A percentile compares a stretch with the other conserved stretches of the same genome.
These are phyloP conservation scores for Ornithoptera alexandrae DNA, from an alignment of 2,888 invertebrate species.

Conservation along the genomic window DNA sequence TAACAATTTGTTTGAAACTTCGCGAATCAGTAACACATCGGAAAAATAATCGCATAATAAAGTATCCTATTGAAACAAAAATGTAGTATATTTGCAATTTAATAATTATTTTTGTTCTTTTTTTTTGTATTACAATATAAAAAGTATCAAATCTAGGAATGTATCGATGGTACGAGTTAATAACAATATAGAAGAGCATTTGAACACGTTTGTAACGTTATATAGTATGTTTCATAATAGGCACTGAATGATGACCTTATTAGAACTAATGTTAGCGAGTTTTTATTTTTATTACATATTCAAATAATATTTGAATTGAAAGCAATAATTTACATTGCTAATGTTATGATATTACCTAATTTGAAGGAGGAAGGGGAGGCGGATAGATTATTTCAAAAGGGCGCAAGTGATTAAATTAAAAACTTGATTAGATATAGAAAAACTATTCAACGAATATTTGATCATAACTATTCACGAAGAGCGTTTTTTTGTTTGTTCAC, in stretches of 20 bases:
- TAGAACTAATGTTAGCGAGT: conserved; percentile 9
- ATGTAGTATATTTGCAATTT: background rate
- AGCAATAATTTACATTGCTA: background rate
- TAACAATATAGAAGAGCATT: background rate
- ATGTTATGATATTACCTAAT: background rate
- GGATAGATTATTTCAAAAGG: background rate
- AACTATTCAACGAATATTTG: too few relatives aligned
- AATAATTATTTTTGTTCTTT: background rate
- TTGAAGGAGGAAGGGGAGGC: too few relatives aligned
- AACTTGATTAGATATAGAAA: too few relatives aligned
- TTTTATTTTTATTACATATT: background rate
- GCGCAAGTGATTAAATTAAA: background rate
- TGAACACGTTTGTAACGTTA: background rate
- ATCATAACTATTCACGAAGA: too few relatives aligned
- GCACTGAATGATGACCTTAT: conserved; percentile 6
- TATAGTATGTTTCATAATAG: background rate
- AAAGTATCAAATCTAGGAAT: background rate
- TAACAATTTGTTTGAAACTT: background rate
- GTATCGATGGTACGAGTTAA: background rate
- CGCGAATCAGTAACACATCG: background rate
- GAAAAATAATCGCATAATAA: background rate
- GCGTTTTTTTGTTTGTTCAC: too few relatives aligned
- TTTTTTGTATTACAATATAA: background rate
- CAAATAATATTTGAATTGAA: background rate
- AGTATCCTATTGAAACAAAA: background rate